Base-by-base conservation (phyloP, 1,140 invertebrate genomes). In the Frieseomelitta varia region DNA sequence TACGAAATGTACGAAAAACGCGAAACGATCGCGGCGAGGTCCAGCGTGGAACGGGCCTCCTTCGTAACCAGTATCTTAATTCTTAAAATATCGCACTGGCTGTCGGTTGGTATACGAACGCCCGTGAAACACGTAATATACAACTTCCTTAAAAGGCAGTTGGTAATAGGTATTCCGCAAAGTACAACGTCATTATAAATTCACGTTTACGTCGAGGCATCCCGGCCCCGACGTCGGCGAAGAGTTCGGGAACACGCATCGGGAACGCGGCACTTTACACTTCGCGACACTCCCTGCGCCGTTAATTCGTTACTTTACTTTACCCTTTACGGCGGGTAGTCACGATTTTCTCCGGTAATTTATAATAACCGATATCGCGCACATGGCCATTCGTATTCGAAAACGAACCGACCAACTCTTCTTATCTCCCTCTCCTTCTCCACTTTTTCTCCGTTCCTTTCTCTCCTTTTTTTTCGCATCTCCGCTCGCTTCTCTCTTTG, bases 291-390 rank as follows among this genome's bases (percentile, higher is more conserved):
- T 90, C 86, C 89, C 86, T 82, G 77, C 78, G 84, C 88, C 89
- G 89, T 90, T 90, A 90, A 90, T 90, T 90, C 88, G 83, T 90
- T 90, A 90, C 86, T 90, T 90, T 90, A 90, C 88, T 90, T 90
- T 86, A 85, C 88, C 88, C 88, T 90, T 90, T 88, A 90, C 81
- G 83, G 80, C 67, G 84, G 77, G 55, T 83, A 90, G 88, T 75
- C 88, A 88, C 89, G 88, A 90, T 90, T 86, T 82, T 68, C 81
- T 76, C 39, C 47, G 56, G 88, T 83, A 90, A 90, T 90, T 90
- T 90, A 90, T 90, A 90, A 87, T 90, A 89, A 90, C 89, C 89
- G 89, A 90, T 90, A 90, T 85, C 89, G 88, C 84, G 86, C 85
- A 90, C 85, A 90, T 83, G 84, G 83, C 86, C 89, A 80, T 90